Conservation (phyloP, 2,888 invertebrate genomes). For the Cephus rjabovi region DNA sequence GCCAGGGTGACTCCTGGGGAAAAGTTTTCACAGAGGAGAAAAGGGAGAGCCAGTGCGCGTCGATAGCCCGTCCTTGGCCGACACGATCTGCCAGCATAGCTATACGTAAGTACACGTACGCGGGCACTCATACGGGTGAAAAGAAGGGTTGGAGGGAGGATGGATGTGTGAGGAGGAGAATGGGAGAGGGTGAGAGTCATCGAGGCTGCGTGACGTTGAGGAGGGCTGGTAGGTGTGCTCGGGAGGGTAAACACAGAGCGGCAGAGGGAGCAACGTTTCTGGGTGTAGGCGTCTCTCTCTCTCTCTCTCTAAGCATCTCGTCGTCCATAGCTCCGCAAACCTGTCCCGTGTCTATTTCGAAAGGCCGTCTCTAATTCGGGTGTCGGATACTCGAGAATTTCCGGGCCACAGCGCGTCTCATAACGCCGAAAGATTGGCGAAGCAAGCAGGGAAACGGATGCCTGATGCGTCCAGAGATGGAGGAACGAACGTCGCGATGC, state of each 20-base stretch:
- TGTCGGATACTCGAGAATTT: neutral
- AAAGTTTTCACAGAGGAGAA: neutral
- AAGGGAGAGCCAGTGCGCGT: neutral
- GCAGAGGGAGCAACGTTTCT: neutral
- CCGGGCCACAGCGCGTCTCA: neutral
- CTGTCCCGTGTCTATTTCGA: neutral
- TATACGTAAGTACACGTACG: neutral
- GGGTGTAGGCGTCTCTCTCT: conserved; percentile 10
- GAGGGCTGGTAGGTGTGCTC: neutral
- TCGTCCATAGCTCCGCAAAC: neutral
- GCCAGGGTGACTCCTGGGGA: neutral
- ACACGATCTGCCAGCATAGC: neutral
- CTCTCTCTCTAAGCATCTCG: neutral
- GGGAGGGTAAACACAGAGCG: neutral
- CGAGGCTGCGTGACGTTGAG: neutral
- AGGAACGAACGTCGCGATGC: neutral
- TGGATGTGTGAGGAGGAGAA: neutral
- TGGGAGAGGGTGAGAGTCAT: neutral
- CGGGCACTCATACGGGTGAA: neutral
- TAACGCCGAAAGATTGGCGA: neutral
- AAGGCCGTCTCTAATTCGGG: neutral
- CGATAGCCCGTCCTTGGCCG: neutral
- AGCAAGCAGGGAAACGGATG: neutral
- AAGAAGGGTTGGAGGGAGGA: neutral
- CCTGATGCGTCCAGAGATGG: too few species aligned